These are phyloP conservation scores for Periophthalmodon schlosseri DNA, from an alignment of 2,113 vertebrate genomes.

Conservation along the genomic window DNA sequence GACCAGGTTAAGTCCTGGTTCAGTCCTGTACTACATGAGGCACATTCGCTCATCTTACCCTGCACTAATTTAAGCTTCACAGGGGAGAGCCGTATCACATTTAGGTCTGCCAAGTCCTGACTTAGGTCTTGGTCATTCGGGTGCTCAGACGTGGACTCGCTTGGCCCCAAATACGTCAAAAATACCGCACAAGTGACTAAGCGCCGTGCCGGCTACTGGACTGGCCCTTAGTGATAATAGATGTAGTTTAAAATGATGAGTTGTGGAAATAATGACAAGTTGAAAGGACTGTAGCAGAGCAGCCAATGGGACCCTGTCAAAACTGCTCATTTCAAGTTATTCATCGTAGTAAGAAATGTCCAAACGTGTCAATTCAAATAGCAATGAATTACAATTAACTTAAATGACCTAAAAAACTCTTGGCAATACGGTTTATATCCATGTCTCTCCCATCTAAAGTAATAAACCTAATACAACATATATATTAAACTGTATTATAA, in stretches of 20 bases:
- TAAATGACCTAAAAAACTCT: not conserved
- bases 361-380: not conserved
- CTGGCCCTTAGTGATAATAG: not conserved
- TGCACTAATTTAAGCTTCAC: conserved; percentile 58
- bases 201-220: not conserved
- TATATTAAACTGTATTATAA: not conserved
- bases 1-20: no score
- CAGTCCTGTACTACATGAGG: not conserved
- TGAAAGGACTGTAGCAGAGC: not conserved
- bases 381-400: not conserved
- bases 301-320: conserved; percentile 23
- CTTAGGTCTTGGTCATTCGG: not conserved
- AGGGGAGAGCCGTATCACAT: conserved; percentile 10
- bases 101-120: not conserved
- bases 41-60: conserved; percentile 54
- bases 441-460: not conserved
- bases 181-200: conserved; percentile 24
- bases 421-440: not conserved
- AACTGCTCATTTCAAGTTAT: conserved; percentile 15
- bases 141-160: conserved; percentile 3
- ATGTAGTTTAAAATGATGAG: not conserved
- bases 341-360: not conserved
- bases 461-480: not conserved
- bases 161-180: conserved; percentile 16
- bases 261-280: conserved; percentile 5